Evolutionary conservation across 2,888 invertebrate species (phyloP).

Genomic region (Drosophila affinis): DNA sequence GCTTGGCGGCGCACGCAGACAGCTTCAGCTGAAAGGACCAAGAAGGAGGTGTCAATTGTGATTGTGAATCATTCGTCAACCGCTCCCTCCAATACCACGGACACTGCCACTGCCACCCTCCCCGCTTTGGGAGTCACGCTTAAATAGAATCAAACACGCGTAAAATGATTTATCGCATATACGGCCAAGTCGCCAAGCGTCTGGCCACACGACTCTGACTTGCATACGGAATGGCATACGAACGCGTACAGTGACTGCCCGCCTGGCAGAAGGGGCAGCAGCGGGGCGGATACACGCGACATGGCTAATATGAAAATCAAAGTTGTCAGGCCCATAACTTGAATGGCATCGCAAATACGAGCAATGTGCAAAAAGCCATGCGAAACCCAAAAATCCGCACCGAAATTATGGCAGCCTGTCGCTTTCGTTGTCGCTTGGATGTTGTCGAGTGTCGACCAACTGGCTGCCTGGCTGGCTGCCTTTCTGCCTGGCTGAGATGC

Average conservation of each 20-base stretch:
- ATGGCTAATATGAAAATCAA: slow-evolving; percentile 68
- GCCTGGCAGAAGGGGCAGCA: neutral
- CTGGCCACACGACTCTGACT: slow-evolving; percentile 50
- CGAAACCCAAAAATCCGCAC: slow-evolving; percentile 34
- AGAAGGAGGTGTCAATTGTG: slow-evolving; percentile 31
- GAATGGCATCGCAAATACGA: slow-evolving; percentile 56
- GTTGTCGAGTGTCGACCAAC: slow-evolving; percentile 37
- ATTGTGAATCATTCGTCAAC: slow-evolving; percentile 24
- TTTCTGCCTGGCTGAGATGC: slow-evolving; percentile 32
- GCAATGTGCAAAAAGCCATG: slow-evolving; percentile 9
- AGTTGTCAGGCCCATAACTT: slow-evolving; percentile 67
- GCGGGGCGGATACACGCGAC: slow-evolving; percentile 1
- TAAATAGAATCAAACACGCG: slow-evolving; percentile 74
- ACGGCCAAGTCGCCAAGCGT: slow-evolving; percentile 61
- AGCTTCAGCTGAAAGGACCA: slow-evolving; percentile 63
- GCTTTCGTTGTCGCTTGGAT: slow-evolving; percentile 2
- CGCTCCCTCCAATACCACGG: neutral
- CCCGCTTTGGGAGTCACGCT: slow-evolving; percentile 29
- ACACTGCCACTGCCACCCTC: neutral
- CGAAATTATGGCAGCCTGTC: slow-evolving; percentile 57
- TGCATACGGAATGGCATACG: slow-evolving; percentile 69
- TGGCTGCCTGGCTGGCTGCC: slow-evolving; percentile 25
- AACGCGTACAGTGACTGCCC: slow-evolving; percentile 14
- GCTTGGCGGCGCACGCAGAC: slow-evolving; percentile 83
- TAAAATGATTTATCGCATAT: slow-evolving; percentile 78